A percentile compares a stretch with the other conserved stretches of the same genome.
Evolutionary conservation across 23 tunicate species (phyloP).

Genomic region (Phallusia fumigata): DNA sequence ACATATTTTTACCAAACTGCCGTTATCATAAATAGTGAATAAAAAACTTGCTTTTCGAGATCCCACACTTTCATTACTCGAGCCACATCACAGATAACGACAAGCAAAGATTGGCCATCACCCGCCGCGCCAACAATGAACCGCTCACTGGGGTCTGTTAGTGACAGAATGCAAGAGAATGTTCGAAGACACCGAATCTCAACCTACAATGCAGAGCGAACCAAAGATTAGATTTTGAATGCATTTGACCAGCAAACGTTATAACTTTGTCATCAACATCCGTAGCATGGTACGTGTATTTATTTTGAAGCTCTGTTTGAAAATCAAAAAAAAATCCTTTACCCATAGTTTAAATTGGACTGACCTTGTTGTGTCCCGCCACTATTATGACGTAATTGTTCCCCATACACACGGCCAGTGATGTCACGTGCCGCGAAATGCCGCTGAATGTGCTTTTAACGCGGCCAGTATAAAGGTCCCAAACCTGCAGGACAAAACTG

Average conservation of each 20-base stretch:
- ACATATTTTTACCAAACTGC: too few relatives aligned
- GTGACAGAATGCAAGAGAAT: conserved; percentile 25
- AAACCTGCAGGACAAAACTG: conserved; percentile 31
- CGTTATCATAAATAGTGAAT: background rate
- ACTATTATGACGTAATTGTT: conserved; percentile 50
- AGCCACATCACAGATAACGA: conserved; percentile 17
- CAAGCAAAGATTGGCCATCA: conserved; percentile 51
- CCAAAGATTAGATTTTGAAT: too few relatives aligned
- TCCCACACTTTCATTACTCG: conserved; percentile 73
- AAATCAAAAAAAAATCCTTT: background rate
- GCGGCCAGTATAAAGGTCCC: conserved; percentile 60
- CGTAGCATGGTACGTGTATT: too few relatives aligned
- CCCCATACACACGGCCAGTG: conserved; percentile 60
- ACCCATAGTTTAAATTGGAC: background rate
- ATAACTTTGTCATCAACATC: too few relatives aligned
- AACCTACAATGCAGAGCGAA: conserved; percentile 25
- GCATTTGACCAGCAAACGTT: too few relatives aligned
- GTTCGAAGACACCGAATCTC: conserved; percentile 56
- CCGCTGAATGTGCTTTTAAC: conserved; percentile 52
- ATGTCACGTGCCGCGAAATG: conserved; percentile 39
- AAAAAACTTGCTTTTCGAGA: conserved; percentile 58
- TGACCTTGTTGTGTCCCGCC: conserved; percentile 48
- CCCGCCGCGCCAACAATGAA: conserved; percentile 35
- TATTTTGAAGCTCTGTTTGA: too few relatives aligned
- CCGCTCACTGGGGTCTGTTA: conserved; percentile 25